phyloP scores from a whole-genome alignment of 1,140 invertebrate genomes.

The Cyclargus thomasi region DNA sequence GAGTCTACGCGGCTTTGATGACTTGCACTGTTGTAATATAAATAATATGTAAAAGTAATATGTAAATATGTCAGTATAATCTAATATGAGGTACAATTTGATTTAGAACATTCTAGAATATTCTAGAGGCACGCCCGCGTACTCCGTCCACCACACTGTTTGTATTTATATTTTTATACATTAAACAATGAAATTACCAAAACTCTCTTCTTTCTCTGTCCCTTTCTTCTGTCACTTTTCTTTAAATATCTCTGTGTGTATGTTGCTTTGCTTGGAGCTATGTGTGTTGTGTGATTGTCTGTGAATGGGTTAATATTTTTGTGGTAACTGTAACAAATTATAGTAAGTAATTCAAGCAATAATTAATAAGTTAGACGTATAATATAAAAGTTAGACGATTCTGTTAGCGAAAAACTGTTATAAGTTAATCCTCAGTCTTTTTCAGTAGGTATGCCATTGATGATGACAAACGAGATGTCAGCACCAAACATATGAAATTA shows the following conservation, averaged over 20 bases:
- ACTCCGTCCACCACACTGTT: slow-evolving; percentile 36
- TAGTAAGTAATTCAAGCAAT: too few species aligned
- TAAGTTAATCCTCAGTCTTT: too few species aligned
- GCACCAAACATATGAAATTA: too few species aligned
- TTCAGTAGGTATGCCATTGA: too few species aligned
- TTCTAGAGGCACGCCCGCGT: slow-evolving; percentile 13
- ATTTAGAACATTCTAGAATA: slow-evolving; percentile 6
- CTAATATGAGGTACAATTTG: slow-evolving; percentile 11
- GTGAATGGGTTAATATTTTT: not conserved
- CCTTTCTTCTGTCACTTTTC: slow-evolving; percentile 4
- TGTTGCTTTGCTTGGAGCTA: slow-evolving; percentile 28
- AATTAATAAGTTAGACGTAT: too few species aligned
- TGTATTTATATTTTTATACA: slow-evolving; percentile 56
- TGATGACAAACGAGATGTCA: too few species aligned
- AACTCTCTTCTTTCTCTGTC: slow-evolving; percentile 31
- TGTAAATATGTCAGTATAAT: slow-evolving; percentile 8
- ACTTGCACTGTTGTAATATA: slow-evolving; percentile 14
- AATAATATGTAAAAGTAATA: not conserved
- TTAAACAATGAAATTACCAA: slow-evolving; percentile 34
- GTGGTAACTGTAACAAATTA: not conserved
- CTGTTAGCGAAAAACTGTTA: too few species aligned
- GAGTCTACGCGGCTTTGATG: not conserved
- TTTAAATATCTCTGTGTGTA: not conserved
- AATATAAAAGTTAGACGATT: too few species aligned
- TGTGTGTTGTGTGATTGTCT: slow-evolving; percentile 19